Percentiles rank a stretch among this genome's conserved stretches.
phyloP scores from a whole-genome alignment of 2,888 invertebrate species.

The Elaeidobius kamerunicus region DNA sequence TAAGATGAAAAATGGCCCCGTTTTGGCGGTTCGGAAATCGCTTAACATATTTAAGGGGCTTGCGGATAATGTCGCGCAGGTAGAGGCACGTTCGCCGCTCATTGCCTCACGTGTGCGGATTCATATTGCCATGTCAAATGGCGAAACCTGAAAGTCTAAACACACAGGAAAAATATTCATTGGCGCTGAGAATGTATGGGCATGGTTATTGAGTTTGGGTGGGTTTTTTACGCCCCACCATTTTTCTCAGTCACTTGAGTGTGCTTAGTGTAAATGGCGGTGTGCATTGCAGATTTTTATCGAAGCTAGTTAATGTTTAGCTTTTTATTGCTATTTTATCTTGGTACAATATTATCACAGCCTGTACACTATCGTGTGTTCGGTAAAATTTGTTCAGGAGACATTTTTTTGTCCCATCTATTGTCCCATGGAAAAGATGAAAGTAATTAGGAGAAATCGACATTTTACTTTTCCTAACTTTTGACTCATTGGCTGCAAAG shows the following conservation, averaged over 20 bases:
- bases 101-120: conserved; percentile 39
- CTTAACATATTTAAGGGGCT: conserved; percentile 30
- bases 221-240: conserved; percentile 10
- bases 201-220: conserved; percentile 18
- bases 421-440: too few species aligned
- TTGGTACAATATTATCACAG: too few species aligned
- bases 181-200: conserved; percentile 14
- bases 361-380: too few species aligned
- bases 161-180: conserved; percentile 25
- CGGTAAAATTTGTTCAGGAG: too few species aligned
- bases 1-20: conserved; percentile 26
- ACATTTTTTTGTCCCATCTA: too few species aligned
- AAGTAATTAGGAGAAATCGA: too few species aligned
- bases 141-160: conserved; percentile 24
- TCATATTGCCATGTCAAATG: conserved; percentile 33
- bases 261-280: too few species aligned
- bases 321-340: too few species aligned
- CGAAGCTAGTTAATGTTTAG: too few species aligned
- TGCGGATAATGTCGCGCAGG: conserved; percentile 25
- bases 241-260: conserved; percentile 10
- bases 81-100: conserved; percentile 37
- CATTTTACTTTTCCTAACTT: too few species aligned
- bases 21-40: conserved; percentile 29
- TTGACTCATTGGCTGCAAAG: too few species aligned
- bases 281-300: background rate